Base-by-base conservation (phyloP, 2,888 invertebrate species). In the Drosophila heteroneura region DNA sequence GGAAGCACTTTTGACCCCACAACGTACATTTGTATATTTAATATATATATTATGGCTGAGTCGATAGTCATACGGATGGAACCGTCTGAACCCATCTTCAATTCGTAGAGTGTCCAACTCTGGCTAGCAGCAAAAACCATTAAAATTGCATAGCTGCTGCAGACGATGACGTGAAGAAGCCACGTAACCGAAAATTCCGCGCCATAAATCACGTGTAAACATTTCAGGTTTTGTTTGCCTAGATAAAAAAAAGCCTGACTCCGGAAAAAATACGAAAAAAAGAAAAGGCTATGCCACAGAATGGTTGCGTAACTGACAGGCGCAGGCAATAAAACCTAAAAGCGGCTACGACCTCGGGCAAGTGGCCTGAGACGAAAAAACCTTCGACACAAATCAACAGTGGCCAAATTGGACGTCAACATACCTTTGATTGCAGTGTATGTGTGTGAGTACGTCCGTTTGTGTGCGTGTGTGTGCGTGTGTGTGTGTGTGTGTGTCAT, bases 341-440 rank as follows among this genome's bases (percentile, higher is more conserved):
- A 73, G 41, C 60, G 52, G 47, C 61, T 44, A 16, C 53, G 74
- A 74, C 70, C 67, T 70, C 74, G 74, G 66, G 68, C 62, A 69
- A 53, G 51, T 32, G 47, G 60, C 41, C 69, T n/a, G 41, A 33
- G 49, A 26, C 12, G 52, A 59, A 74, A 76, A 70, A 64, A 74
- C 47, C 61, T 47, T 69, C 79, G 78, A 82, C 84, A 84, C 85
- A 87, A 87, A 87, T 87, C 85, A 84, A 84, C 76, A 79, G 74
- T 87, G 69, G 71, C 85, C 70, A 87, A 85, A 85, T 85, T 87
- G 87, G 85, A 85, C 87, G 84, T 84, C 84, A 86, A 85, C 87
- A 82, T 82, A 82, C 76, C 85, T 82, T 82, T 87, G 84, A 86
- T 84, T 84, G 84, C 65, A 58, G 60, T 65, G 79, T 54, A 16